Percentiles rank a stretch among this genome's conserved stretches.
Evolutionary conservation across 1,140 invertebrate genomes (phyloP).

Genomic region (Drosophila hydei): DNA sequence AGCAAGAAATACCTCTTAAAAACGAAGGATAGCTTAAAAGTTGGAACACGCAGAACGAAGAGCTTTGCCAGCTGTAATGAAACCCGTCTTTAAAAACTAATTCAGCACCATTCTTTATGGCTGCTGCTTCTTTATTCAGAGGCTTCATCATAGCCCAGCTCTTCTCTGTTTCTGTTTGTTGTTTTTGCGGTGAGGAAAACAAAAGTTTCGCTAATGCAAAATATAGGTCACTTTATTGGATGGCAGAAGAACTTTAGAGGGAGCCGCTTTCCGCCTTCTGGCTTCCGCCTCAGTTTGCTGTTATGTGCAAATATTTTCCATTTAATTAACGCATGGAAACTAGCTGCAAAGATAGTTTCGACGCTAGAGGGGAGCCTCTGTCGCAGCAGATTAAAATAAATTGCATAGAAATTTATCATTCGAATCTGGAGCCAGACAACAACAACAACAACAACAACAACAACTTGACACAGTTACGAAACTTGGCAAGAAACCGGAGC

Average conservation of each 20-base stretch:
- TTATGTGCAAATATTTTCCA: conserved; percentile 77
- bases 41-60: too few species aligned
- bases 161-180: conserved; percentile 32
- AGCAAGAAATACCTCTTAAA: too few species aligned
- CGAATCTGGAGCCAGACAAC: conserved; percentile 58
- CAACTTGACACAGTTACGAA: conserved; percentile 73
- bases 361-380: conserved; percentile 17
- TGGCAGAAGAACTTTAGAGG: conserved; percentile 61
- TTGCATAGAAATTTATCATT: conserved; percentile 79
- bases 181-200: conserved; percentile 19
- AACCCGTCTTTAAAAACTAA: too few species aligned
- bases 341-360: conserved; percentile 30
- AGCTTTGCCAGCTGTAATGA: too few species aligned
- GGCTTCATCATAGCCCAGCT: conserved; percentile 5
- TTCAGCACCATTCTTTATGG: background rate
- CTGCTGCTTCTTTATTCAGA: background rate
- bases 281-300: conserved; percentile 17
- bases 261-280: background rate
- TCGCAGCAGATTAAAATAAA: conserved; percentile 79
- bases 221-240: conserved; percentile 72
- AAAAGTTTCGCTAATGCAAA: conserved; percentile 65
- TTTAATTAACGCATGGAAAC: conserved; percentile 79
- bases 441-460: conserved; percentile 30
- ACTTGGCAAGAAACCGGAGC: conserved; percentile 75
- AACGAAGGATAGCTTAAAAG: too few species aligned